Percentiles rank a stretch among this genome's conserved stretches.
Conservation (phyloP, 2,797 vertebrate species). For the Oryzias dopingdopingensis region DNA sequence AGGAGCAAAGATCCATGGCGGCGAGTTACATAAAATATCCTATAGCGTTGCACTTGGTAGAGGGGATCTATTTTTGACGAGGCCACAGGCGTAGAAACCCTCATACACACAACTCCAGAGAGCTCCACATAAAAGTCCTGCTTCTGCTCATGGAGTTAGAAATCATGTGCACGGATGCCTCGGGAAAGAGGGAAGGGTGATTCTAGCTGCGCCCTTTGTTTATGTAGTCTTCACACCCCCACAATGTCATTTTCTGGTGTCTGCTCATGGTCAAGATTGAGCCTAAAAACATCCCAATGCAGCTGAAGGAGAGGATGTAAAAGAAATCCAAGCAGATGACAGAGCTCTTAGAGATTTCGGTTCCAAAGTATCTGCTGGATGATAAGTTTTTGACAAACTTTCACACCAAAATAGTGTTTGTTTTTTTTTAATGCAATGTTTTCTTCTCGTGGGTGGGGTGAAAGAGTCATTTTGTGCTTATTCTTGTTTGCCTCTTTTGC, state of each 20-base stretch:
- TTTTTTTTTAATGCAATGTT: no score
- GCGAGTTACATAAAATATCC: conserved; percentile 3
- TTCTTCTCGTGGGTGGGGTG: no score
- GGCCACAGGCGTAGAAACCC: neutral
- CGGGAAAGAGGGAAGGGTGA: neutral
- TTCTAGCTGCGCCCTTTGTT: neutral
- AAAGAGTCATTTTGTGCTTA: no score
- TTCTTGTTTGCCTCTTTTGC: no score
- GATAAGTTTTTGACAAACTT: no score
- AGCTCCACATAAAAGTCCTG: neutral
- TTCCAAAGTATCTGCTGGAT: neutral
- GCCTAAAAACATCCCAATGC: neutral
- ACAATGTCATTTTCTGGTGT: neutral
- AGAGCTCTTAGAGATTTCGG: neutral
- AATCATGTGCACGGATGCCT: neutral
- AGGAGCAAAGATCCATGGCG: neutral
- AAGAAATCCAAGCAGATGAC: neutral
- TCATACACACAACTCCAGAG: neutral
- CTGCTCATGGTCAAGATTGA: neutral
- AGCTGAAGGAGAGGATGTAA: neutral
- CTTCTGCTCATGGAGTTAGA: neutral
- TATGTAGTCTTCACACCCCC: neutral
- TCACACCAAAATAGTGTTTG: no score
- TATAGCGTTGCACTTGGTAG: conserved; percentile 7
- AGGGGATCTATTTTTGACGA: neutral